phyloP scores from a whole-genome alignment of 2,113 vertebrate species.

The Cyprinodon variegatus region DNA sequence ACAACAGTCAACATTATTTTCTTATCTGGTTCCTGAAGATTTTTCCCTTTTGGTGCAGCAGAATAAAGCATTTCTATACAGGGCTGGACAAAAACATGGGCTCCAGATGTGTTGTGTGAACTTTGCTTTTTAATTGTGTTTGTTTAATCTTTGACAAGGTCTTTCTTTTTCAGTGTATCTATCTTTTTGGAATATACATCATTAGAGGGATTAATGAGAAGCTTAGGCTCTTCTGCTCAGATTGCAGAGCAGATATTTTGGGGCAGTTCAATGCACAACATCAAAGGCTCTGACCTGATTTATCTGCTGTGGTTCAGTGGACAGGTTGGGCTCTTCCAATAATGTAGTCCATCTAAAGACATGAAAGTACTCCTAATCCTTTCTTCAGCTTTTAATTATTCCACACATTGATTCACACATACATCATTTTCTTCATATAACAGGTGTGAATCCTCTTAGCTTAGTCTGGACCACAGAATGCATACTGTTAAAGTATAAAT shows the following conservation, averaged over 20 bases:
- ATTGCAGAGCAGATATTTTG: slow-evolving; percentile 43
- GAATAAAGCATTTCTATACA: neutral
- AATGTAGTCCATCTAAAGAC: slow-evolving; percentile 24
- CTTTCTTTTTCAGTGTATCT: slow-evolving; percentile 38
- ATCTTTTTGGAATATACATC: slow-evolving; percentile 30
- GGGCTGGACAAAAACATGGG: neutral
- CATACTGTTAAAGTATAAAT: slow-evolving; percentile 1
- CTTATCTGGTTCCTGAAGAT: neutral
- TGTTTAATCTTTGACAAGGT: neutral
- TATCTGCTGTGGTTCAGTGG: slow-evolving; percentile 54
- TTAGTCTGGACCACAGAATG: slow-evolving; percentile 1
- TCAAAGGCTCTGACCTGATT: slow-evolving; percentile 64
- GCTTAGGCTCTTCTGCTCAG: slow-evolving; percentile 50
- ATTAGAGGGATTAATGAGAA: slow-evolving; percentile 51
- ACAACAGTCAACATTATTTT: neutral
- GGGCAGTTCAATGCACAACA: slow-evolving; percentile 54
- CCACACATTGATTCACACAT: slow-evolving; percentile 1
- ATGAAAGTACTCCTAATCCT: slow-evolving; percentile 46
- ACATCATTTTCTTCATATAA: neutral
- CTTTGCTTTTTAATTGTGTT: neutral
- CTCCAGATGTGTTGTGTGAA: neutral
- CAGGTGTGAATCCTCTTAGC: slow-evolving; percentile 1
- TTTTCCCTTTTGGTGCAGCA: neutral
- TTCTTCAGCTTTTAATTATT: slow-evolving; percentile 28
- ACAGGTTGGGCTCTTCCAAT: slow-evolving; percentile 58